Percentiles rank a stretch among this genome's conserved stretches.
Conservation (phyloP, 2,888 invertebrate species). For the Byasa hedistus region DNA sequence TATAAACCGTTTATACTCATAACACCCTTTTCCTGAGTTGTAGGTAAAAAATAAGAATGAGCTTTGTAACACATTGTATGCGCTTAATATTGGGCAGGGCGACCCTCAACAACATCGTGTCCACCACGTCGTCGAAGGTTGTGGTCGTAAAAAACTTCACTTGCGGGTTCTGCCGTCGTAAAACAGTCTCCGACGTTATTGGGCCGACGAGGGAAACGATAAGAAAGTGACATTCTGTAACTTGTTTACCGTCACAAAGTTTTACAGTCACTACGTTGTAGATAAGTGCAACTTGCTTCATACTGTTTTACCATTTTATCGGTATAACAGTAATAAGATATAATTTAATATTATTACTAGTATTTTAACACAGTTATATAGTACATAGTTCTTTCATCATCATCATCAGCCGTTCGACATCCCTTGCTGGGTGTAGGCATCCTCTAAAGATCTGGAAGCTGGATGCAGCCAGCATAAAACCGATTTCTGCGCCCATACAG, state of each 20-base stretch:
- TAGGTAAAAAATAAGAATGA: too few relatives aligned
- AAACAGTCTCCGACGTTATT: constrained; percentile 21
- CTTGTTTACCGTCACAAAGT: constrained; percentile 23
- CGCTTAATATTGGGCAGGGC: not conserved
- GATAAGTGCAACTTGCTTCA: constrained; percentile 7
- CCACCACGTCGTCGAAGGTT: constrained; percentile 7
- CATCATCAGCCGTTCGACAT: too few relatives aligned
- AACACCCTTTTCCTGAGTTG: too few relatives aligned
- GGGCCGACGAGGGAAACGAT: constrained; percentile 5
- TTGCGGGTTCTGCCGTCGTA: constrained; percentile 8
- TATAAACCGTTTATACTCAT: too few relatives aligned
- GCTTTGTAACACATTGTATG: not conserved
- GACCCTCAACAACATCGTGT: constrained; percentile 6
- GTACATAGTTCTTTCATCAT: too few relatives aligned
- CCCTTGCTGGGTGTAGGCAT: too few relatives aligned
- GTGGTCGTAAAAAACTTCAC: constrained; percentile 17
- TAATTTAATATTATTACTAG: too few relatives aligned
- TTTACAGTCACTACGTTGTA: constrained; percentile 3
- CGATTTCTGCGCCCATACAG: too few relatives aligned
- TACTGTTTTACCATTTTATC: not conserved
- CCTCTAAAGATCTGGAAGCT: too few relatives aligned
- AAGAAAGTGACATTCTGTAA: constrained; percentile 17
- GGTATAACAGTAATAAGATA: too few relatives aligned
- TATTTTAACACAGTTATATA: too few relatives aligned
- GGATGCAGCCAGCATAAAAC: too few relatives aligned